Evolutionary conservation across 2,888 invertebrate genomes (phyloP), one percentile per base, ranked within the genome.

Genomic region (Rhorus exstirpatorius): DNA sequence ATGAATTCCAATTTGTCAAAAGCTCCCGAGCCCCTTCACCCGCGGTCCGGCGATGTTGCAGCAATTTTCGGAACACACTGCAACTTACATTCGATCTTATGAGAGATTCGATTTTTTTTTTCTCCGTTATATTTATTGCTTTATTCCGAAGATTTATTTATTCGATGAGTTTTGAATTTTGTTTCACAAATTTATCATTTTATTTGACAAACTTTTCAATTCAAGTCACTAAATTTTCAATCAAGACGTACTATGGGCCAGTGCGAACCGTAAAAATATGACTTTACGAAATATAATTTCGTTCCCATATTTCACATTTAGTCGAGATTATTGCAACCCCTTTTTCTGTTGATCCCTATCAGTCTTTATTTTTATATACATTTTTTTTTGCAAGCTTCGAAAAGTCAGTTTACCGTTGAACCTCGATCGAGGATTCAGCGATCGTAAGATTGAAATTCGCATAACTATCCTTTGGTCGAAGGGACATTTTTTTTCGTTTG

Each of bases 51-150:
- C n/a, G 7, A 1, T 58, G 26, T 31, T 1, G 12, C 38, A 14
- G 8, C 24, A n/a, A n/a, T n/a, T n/a, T 35, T 26, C 35, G 49
- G 19, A 58, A 10, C 72, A 10, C 72, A 38, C 72, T 72, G 67
- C n/a, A 67, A 72, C 53, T 71, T 14, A 70, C 44, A 63, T 70
- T 70, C 17, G 17, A 63, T 75, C 14, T 1, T 19, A 21, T 68
- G 61, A 70, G 8, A 19, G 14, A n/a, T 35, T 3, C 1, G n/a
- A 24, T 41, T 53, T 3, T 68, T 14, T 35, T 35, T 35, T 31
- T 26, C 3, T 26, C 3, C 6, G 26, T 21, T 51, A 19, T 51
- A 10, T 51, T 3, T 10, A 51, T 51, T 51, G 1, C 4, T 19
- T 8, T 31, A 31, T 14, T 2, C 1, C 0, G 26, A 53, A n/a